Conservation (phyloP, 2,797 vertebrate genomes). For the Scomberomorus guttatus region DNA sequence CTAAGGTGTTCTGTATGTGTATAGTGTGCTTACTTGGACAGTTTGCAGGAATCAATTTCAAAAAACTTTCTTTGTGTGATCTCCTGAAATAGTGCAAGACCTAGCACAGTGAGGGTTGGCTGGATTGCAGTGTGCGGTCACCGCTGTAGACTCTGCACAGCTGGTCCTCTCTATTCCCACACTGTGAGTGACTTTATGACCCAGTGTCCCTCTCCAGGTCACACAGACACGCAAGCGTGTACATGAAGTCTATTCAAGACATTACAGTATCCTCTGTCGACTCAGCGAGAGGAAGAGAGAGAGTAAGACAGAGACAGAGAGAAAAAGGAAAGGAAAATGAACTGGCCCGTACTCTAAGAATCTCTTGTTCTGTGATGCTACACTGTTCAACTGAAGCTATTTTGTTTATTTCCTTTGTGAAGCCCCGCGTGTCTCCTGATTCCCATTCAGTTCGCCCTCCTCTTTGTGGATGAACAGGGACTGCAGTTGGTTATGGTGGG, state of each 20-base stretch:
- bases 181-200: slow-evolving; percentile 38
- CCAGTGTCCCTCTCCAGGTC: slow-evolving; percentile 29
- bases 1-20: background rate
- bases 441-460: background rate
- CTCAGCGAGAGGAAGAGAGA: background rate
- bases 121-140: background rate
- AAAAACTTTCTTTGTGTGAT: background rate
- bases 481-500: slow-evolving; percentile 1
- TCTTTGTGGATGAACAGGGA: slow-evolving; percentile 14
- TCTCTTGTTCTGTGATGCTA: background rate
- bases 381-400: background rate
- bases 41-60: background rate
- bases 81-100: background rate
- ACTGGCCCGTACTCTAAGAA: slow-evolving; percentile 1
- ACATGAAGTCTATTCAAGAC: slow-evolving; percentile 18
- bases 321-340: background rate
- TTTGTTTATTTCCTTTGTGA: slow-evolving; percentile 17
- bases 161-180: slow-evolving; percentile 39
- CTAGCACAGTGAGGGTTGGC: background rate
- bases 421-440: background rate
- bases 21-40: background rate
- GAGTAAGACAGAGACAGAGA: background rate
- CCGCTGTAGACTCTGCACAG: slow-evolving; percentile 25
- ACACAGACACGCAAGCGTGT: background rate
- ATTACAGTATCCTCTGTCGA: background rate